These are phyloP conservation scores for Papilio polytes DNA, from an alignment of 1,140 invertebrate species.

Conservation along the genomic window DNA sequence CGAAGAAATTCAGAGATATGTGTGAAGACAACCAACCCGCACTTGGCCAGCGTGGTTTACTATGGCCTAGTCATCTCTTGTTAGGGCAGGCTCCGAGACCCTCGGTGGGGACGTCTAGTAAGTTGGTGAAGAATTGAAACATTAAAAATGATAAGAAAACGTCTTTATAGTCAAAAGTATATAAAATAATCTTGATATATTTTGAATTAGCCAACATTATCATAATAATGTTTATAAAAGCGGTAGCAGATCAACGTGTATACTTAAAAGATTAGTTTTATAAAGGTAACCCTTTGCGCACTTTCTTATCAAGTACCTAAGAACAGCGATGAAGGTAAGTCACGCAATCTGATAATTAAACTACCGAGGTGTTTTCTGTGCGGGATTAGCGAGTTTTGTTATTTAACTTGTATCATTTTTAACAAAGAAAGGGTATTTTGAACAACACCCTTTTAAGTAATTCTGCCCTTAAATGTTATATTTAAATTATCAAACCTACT, in stretches of 20 bases:
- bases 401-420: not conserved
- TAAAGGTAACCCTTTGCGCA: constrained; percentile 14
- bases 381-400: not conserved
- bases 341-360: constrained; percentile 25
- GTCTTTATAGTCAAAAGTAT: not conserved
- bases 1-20: too few relatives aligned
- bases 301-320: constrained; percentile 21
- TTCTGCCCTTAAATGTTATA: not conserved
- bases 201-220: not conserved
- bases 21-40: too few relatives aligned
- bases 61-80: too few relatives aligned
- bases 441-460: not conserved
- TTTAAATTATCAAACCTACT: not conserved
- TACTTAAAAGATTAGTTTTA: constrained; percentile 24
- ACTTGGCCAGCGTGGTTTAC: too few relatives aligned
- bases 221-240: constrained; percentile 5
- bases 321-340: constrained; percentile 19
- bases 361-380: constrained; percentile 3
- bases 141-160: not conserved
- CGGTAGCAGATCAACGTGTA: constrained; percentile 1
- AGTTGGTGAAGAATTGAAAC: too few relatives aligned
- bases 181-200: not conserved
- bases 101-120: too few relatives aligned
- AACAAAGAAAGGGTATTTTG: not conserved
- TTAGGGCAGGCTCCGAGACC: too few relatives aligned